phyloP scores from a whole-genome alignment of 92 coral and sea anemone genomes.

The Scolanthus callimorphus region DNA sequence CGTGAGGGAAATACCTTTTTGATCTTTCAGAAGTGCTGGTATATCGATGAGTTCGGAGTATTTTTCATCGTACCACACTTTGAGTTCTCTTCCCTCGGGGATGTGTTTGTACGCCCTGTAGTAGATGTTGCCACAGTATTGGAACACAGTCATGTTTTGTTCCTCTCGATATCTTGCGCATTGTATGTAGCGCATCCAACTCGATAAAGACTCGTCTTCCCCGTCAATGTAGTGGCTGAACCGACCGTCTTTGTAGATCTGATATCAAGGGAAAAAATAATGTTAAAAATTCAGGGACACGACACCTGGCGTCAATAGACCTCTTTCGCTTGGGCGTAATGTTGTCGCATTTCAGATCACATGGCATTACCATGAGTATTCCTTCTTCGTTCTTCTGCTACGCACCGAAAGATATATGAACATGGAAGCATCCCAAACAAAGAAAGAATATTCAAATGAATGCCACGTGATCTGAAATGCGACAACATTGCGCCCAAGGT shows the following conservation, averaged over 20 bases:
- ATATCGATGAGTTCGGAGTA: slow-evolving; percentile 92
- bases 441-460: too few relatives aligned
- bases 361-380: too few relatives aligned
- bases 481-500: too few relatives aligned
- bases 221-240: slow-evolving; percentile 94
- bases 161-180: slow-evolving; percentile 93
- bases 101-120: slow-evolving; percentile 87
- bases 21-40: slow-evolving; percentile 62
- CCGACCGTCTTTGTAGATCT: slow-evolving; percentile 92
- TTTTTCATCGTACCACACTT: slow-evolving; percentile 95
- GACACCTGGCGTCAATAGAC: too few relatives aligned
- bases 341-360: too few relatives aligned
- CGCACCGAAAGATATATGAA: too few relatives aligned
- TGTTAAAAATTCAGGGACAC: too few relatives aligned
- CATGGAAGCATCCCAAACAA: too few relatives aligned
- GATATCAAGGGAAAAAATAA: neutral
- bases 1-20: slow-evolving; percentile 24
- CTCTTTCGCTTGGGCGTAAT: too few relatives aligned
- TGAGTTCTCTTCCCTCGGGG: slow-evolving; percentile 66
- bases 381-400: too few relatives aligned
- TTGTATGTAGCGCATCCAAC: slow-evolving; percentile 95
- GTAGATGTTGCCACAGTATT: slow-evolving; percentile 87
- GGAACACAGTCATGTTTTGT: slow-evolving; percentile 97
- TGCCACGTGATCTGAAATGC: too few relatives aligned
- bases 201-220: slow-evolving; percentile 68